Base-by-base conservation (phyloP, 2,113 vertebrate species). In the Lepisosteus osseus region DNA sequence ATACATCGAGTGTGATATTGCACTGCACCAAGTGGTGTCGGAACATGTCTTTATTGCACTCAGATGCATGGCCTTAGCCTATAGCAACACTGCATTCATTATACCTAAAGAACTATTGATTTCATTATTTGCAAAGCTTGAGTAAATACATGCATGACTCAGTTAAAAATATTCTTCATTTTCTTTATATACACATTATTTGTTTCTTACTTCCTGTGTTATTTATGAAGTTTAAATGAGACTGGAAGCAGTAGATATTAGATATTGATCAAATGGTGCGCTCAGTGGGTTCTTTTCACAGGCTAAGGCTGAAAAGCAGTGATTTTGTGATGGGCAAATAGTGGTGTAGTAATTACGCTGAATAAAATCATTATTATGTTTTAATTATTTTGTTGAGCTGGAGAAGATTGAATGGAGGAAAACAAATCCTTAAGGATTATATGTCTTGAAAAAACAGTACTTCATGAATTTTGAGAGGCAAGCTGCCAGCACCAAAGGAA, bases 311-410 rank as follows among this genome's bases (percentile, higher is more conserved):
- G 57, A 59, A 59, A 13, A 4, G 12, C 12, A 59, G 57, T n/a
- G n/a, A 59, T 59, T 13, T 59, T 59, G 57, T 59, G 57, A 5
- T 13, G 11, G 13, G 12, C 11, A 15, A 59, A 59, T 59, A n/a
- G 13, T 3, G 7, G 13, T 59, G 57, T 59, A 59, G 57, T 59
- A 59, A 59, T 59, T 59, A 59, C n/a, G 11, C 57, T 59, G 57
- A 59, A 59, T 59, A 59, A 59, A 59, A 59, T 59, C 12, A 59
- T 13, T 59, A 59, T 59, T 59, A 59, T 15, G n/a, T 59, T 59
- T 59, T 5, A 59, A 59, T 59, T 59, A 59, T 59, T n/a, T n/a
- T 11, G 57, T 15, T 5, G 57, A 59, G n/a, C 57, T 13, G n/a
- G 12, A 59, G 57, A 13, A 59, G 57, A 15, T n/a, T 13, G 57